Base-by-base conservation (phyloP, 2,888 invertebrate genomes). In the Drosophila niveifrons region DNA sequence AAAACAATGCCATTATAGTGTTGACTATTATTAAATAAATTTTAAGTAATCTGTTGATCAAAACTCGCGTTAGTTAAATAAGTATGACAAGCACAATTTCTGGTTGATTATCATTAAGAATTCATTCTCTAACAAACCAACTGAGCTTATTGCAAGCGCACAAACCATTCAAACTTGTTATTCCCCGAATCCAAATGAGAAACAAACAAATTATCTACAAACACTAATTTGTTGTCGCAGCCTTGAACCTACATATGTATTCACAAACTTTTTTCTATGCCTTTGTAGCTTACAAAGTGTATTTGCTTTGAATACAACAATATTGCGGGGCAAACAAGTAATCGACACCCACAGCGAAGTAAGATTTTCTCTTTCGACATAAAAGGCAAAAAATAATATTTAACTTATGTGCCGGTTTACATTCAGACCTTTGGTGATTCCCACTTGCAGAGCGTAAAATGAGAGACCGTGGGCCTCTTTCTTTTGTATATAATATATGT, bases 401-500 rank as follows among this genome's bases (percentile, higher is more conserved):
- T 41, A 11, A 28, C 1, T 43, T 41, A 39, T 36, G n/a, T 23
- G 13, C 23, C 23, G 10, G 9, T 23, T 52, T 43, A 1, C 43
- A 41, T 29, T 43, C 8, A 11, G 7, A 3, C 31, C 9, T 1
- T n/a, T 23, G 8, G 43, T 15, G 15, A 36, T 15, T 34, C 44
- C 44, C 55, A 56, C 18, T 2, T n/a, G 7, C 28, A 11, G 9
- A n/a, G n/a, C 10, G 39, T 15, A 15, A 13, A 3, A 34, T 31
- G 10, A 46, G 23, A 34, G 29, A 46, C 11, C 31, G 43, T 29
- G 56, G 44, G 9, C 44, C 31, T 9, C 4, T 51, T 7, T 48
- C 10, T 48, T 29, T 9, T 48, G 6, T 17, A 15, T 36, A 36
- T 36, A n/a, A n/a, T n/a, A n/a, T n/a, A n/a, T n/a, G n/a, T n/a